Evolutionary conservation across 1,140 invertebrate species (phyloP).

Genomic region (Polypedilum vanderplanki): DNA sequence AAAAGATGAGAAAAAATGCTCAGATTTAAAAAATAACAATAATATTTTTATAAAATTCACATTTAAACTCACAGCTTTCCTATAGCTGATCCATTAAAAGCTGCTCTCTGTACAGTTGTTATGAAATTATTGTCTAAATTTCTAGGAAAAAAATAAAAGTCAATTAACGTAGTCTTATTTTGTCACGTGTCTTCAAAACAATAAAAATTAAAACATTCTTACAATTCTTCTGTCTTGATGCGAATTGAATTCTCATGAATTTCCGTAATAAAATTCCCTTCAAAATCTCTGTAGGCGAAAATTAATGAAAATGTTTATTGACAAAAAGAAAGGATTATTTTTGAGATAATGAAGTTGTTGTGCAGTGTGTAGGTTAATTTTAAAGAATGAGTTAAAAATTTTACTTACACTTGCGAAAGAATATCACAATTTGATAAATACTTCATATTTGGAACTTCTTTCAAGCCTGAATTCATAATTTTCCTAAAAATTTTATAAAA

Average conservation of each 20-base stretch:
- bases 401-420: constrained; percentile 53
- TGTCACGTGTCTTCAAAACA: too few relatives aligned
- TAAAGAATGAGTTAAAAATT: not conserved
- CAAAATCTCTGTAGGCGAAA: constrained; percentile 47
- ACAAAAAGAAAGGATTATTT: not conserved
- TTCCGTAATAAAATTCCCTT: constrained; percentile 50
- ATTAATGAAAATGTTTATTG: constrained; percentile 10
- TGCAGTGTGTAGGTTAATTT: not conserved
- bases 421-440: constrained; percentile 45
- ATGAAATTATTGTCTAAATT: constrained; percentile 57
- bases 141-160: constrained; percentile 37
- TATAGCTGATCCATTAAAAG: constrained; percentile 60
- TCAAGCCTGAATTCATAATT: constrained; percentile 50
- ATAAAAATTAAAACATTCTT: constrained; percentile 38
- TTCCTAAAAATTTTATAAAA: constrained; percentile 43
- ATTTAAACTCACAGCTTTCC: constrained; percentile 54
- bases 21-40: too few relatives aligned
- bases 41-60: constrained; percentile 25
- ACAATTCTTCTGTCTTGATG: constrained; percentile 52
- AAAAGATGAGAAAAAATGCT: too few relatives aligned
- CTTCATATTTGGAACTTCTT: constrained; percentile 46
- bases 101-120: constrained; percentile 50
- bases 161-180: too few relatives aligned
- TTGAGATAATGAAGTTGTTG: not conserved
- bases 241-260: constrained; percentile 47